Evolutionary conservation across 1,140 invertebrate genomes (phyloP).

Genomic region (Bathynomus jamesi): DNA sequence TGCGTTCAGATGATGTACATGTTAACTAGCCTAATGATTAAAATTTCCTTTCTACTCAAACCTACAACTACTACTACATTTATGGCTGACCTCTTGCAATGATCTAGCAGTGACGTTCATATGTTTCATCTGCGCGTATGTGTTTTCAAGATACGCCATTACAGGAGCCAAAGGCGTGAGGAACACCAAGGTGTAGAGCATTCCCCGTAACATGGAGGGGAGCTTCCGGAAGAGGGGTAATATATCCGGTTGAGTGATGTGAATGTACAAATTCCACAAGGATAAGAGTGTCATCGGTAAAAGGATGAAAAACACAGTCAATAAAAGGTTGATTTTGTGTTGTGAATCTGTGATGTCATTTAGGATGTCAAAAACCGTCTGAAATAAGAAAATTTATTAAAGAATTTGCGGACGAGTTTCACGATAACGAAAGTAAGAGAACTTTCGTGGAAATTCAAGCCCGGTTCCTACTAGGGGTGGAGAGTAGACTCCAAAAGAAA

Average conservation of each 20-base stretch:
- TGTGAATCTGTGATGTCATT: slow-evolving; percentile 20
- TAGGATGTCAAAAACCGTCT: slow-evolving; percentile 13
- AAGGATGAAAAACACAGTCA: slow-evolving; percentile 34
- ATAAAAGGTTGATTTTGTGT: slow-evolving; percentile 34
- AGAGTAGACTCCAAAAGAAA: no score
- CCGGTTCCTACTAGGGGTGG: no score
- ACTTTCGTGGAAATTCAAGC: no score
- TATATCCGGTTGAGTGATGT: slow-evolving; percentile 35
- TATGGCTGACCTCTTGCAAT: slow-evolving; percentile 34
- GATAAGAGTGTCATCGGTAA: slow-evolving; percentile 31
- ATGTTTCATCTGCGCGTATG: slow-evolving; percentile 37
- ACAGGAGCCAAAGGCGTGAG: slow-evolving; percentile 32
- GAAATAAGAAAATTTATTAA: background rate
- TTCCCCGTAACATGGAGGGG: slow-evolving; percentile 12
- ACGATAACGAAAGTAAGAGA: no score
- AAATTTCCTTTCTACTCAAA: no score
- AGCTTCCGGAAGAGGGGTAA: slow-evolving; percentile 25
- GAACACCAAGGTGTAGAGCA: slow-evolving; percentile 31
- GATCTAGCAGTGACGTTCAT: slow-evolving; percentile 35
- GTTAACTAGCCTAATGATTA: no score
- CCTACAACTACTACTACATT: no score
- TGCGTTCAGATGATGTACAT: no score
- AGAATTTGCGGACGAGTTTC: no score
- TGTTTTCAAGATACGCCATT: slow-evolving; percentile 36
- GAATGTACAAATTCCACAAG: slow-evolving; percentile 35